Evolutionary conservation across 2,888 invertebrate genomes (phyloP).

Genomic region (Acronicta aceris): DNA sequence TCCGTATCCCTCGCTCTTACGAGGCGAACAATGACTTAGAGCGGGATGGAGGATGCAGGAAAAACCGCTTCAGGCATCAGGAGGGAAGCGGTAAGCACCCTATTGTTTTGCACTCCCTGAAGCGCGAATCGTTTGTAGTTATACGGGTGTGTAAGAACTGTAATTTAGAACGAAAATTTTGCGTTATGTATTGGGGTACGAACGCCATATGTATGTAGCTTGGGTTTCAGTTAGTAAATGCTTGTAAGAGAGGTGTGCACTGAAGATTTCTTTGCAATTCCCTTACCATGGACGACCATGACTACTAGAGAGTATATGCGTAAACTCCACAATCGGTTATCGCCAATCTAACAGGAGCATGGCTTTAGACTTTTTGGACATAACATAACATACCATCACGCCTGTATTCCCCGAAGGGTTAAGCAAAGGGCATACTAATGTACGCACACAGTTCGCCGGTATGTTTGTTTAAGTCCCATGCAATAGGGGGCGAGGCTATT

Average conservation of each 20-base stretch:
- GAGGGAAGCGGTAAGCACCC: slow-evolving; percentile 85
- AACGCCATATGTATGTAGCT: slow-evolving; percentile 20
- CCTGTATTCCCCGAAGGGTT: no score
- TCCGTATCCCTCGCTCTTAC: slow-evolving; percentile 66
- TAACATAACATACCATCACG: no score
- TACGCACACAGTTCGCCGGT: no score
- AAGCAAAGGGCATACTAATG: no score
- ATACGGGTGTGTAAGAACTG: slow-evolving; percentile 66
- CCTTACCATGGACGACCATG: no score
- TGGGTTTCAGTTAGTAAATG: not conserved
- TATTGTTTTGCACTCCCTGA: slow-evolving; percentile 85
- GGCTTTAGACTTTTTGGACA: no score
- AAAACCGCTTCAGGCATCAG: slow-evolving; percentile 83
- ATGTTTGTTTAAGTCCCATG: no score
- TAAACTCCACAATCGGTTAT: no score
- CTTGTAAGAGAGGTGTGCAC: not conserved
- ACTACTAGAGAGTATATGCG: no score
- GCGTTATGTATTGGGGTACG: slow-evolving; percentile 54
- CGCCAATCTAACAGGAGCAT: no score
- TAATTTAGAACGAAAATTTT: slow-evolving; percentile 78
- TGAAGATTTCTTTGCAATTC: no score
- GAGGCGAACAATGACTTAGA: slow-evolving; percentile 55
- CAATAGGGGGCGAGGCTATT: no score
- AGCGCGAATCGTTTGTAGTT: slow-evolving; percentile 76
- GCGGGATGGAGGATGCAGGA: slow-evolving; percentile 68